phyloP scores from a whole-genome alignment of 2,113 vertebrate genomes.

The Nematolebias whitei region DNA sequence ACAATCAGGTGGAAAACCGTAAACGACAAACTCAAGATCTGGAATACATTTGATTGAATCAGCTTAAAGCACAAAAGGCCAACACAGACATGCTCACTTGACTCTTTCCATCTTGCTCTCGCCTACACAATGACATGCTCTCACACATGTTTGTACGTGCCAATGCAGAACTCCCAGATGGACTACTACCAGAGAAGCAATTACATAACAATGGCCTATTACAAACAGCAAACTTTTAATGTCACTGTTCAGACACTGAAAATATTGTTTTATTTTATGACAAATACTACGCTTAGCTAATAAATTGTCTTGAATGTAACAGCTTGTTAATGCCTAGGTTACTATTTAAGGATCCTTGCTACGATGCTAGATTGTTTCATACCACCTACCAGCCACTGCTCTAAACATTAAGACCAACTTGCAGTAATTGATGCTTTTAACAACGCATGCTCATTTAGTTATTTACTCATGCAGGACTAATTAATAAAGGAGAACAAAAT shows the following conservation, averaged over 20 bases:
- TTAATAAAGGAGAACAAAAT: no score
- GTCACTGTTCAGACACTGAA: neutral
- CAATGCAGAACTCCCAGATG: constrained; percentile 73
- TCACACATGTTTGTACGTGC: constrained; percentile 58
- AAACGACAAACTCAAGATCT: constrained; percentile 16
- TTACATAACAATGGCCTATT: constrained; percentile 67
- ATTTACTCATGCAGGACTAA: no score
- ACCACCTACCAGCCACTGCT: no score
- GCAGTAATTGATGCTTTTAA: no score
- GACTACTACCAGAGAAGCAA: constrained; percentile 64
- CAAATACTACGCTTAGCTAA: neutral
- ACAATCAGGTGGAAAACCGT: constrained; percentile 35
- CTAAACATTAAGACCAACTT: no score
- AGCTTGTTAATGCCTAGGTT: neutral
- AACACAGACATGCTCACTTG: constrained; percentile 34
- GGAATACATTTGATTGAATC: constrained; percentile 24
- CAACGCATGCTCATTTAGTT: no score
- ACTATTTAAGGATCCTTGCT: no score
- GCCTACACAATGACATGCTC: constrained; percentile 65
- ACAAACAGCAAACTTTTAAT: constrained; percentile 48
- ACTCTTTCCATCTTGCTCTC: constrained; percentile 67
- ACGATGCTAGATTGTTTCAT: no score
- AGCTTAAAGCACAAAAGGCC: neutral
- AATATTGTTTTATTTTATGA: constrained; percentile 13
- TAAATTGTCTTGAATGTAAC: neutral